Percentiles rank a stretch among this genome's conserved stretches.
These are phyloP conservation scores for Ochotona princeps DNA, from an alignment of 2,113 vertebrate genomes.

Conservation along the genomic window DNA sequence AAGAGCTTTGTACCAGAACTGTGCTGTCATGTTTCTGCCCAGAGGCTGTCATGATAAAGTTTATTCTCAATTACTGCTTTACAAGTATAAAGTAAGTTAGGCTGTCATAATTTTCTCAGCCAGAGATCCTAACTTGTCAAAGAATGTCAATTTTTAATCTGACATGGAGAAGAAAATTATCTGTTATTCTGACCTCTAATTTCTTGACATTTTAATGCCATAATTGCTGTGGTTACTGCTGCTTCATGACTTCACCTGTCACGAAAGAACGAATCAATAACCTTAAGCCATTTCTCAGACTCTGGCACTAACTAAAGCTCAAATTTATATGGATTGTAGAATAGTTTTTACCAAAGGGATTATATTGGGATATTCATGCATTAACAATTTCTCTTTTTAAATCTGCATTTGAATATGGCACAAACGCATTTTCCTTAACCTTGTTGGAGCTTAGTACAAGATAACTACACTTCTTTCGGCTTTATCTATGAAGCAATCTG, in stretches of 20 bases:
- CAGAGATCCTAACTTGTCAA: slow-evolving; percentile 90
- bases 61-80: slow-evolving; percentile 91
- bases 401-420: neutral
- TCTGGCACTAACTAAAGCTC: slow-evolving; percentile 81
- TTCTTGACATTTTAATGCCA: slow-evolving; percentile 95
- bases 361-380: slow-evolving; percentile 45
- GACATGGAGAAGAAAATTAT: slow-evolving; percentile 92
- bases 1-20: slow-evolving; percentile 89
- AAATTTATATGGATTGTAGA: slow-evolving; percentile 39
- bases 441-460: neutral
- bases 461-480: neutral
- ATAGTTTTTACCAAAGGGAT: slow-evolving; percentile 21
- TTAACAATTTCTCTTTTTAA: slow-evolving; percentile 45
- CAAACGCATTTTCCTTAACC: neutral
- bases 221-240: slow-evolving; percentile 94
- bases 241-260: slow-evolving; percentile 92
- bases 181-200: slow-evolving; percentile 94
- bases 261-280: slow-evolving; percentile 93
- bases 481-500: neutral
- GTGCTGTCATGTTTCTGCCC: slow-evolving; percentile 94
- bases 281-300: slow-evolving; percentile 86
- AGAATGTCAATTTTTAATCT: slow-evolving; percentile 91
- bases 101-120: slow-evolving; percentile 92
- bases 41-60: slow-evolving; percentile 92
- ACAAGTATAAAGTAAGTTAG: slow-evolving; percentile 92